Evolutionary conservation across 2,113 vertebrate genomes (phyloP).

Genomic region (Leptobrachium leishanense): DNA sequence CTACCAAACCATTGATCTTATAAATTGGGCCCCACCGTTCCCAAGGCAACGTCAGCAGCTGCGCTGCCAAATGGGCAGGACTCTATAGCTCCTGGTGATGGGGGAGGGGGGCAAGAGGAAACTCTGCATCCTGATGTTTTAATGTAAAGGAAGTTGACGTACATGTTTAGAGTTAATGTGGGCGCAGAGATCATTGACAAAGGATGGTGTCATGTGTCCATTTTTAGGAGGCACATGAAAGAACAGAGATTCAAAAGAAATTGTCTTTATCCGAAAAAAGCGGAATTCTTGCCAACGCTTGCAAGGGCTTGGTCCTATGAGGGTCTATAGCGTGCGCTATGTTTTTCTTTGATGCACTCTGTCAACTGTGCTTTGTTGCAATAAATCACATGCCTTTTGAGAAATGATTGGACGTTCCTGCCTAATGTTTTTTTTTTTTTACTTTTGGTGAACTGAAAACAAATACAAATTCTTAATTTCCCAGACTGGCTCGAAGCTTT

Average conservation of each 20-base stretch:
- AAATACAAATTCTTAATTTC: no score
- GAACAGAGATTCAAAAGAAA: not conserved
- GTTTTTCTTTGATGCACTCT: no score
- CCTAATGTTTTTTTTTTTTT: no score
- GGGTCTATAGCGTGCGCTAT: no score
- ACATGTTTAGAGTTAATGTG: constrained; percentile 21
- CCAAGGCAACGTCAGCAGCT: constrained; percentile 48
- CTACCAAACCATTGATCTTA: constrained; percentile 49
- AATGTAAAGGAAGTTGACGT: constrained; percentile 49
- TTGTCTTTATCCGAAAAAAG: constrained; percentile 1
- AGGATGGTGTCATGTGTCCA: constrained; percentile 13
- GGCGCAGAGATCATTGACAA: constrained; percentile 20
- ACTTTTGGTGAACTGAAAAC: no score
- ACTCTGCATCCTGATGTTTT: constrained; percentile 45
- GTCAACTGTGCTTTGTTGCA: no score
- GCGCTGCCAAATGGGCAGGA: constrained; percentile 47
- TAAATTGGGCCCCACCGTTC: constrained; percentile 50
- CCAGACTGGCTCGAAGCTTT: no score
- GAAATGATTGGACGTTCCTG: no score
- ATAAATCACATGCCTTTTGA: no score
- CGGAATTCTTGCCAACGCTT: no score
- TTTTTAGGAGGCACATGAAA: constrained; percentile 12
- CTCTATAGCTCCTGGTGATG: constrained; percentile 42
- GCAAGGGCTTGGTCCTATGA: no score
- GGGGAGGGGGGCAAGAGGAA: constrained; percentile 43